Conservation (phyloP, 2,113 vertebrate species). For the Himantopus leucocephalus region DNA sequence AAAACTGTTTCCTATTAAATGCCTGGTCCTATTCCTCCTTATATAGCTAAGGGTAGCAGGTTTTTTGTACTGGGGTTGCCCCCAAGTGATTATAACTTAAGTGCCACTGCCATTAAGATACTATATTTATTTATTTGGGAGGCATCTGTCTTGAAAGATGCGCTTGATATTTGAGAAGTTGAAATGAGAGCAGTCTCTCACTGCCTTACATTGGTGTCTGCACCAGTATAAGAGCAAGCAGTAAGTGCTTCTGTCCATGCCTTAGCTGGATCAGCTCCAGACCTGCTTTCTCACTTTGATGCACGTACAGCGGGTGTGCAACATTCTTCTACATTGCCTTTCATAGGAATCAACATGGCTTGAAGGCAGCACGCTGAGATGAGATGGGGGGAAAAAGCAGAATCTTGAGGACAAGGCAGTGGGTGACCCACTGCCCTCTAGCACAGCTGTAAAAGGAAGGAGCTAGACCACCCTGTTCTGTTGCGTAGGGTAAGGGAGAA, state of each 20-base stretch:
- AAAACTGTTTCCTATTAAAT: not conserved
- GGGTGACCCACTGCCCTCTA: not conserved
- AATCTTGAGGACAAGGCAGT: not conserved
- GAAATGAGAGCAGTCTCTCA: not conserved
- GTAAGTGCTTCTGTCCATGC: fast-evolving
- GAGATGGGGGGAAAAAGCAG: too few species aligned
- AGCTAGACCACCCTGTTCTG: not conserved
- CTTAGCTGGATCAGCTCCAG: not conserved
- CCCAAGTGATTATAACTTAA: not conserved
- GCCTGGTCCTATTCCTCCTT: not conserved
- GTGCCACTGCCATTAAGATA: not conserved
- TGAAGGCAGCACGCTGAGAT: not conserved
- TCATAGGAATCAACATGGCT: not conserved
- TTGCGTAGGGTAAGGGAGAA: not conserved
- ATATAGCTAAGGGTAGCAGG: not conserved
- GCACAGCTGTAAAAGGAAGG: not conserved
- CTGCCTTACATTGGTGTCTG: not conserved
- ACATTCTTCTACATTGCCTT: not conserved
- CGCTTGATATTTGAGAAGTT: not conserved
- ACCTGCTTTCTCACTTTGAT: not conserved
- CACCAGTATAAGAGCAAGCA: not conserved
- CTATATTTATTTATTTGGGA: not conserved
- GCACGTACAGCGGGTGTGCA: not conserved
- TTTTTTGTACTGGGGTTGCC: not conserved
- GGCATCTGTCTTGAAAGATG: not conserved